Percentiles rank a stretch among this genome's conserved stretches.
Evolutionary conservation across 1,140 invertebrate species (phyloP).

Genomic region (Anthonomus grandis): DNA sequence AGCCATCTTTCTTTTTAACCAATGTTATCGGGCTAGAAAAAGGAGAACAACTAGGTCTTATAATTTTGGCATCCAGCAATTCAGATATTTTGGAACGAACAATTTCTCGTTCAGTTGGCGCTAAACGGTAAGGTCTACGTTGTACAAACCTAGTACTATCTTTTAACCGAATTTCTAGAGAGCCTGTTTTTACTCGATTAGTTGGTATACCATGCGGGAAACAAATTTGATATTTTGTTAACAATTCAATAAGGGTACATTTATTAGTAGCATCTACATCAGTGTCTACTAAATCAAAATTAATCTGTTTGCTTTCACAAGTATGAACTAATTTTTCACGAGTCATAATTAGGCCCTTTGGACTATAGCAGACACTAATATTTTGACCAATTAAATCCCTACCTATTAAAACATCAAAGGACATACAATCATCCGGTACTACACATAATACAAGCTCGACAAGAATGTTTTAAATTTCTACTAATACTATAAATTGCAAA

Average conservation of each 20-base stretch:
- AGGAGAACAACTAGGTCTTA: conserved; percentile 2
- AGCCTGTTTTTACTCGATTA: background rate
- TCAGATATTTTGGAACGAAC: background rate
- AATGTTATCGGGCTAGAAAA: background rate
- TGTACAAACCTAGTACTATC: conserved; percentile 1
- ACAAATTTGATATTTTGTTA: background rate
- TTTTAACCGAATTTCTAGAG: conserved; percentile 10
- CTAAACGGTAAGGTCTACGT: background rate
- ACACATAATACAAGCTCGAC: too few relatives aligned
- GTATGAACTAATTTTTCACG: too few relatives aligned
- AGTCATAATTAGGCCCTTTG: too few relatives aligned
- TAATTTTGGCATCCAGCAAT: background rate
- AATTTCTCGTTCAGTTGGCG: background rate
- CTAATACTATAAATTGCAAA: too few relatives aligned
- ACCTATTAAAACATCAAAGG: too few relatives aligned
- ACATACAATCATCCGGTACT: too few relatives aligned
- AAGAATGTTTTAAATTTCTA: too few relatives aligned
- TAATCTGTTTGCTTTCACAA: background rate
- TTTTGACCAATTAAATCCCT: too few relatives aligned
- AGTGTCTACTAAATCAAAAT: background rate
- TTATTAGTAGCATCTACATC: background rate
- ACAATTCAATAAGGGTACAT: too few relatives aligned
- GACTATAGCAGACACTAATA: too few relatives aligned
- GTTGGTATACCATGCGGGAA: background rate
- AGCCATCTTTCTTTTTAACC: conserved; percentile 1